Evolutionary conservation across 2,888 invertebrate genomes (phyloP).

Genomic region (Cinara cedri): DNA sequence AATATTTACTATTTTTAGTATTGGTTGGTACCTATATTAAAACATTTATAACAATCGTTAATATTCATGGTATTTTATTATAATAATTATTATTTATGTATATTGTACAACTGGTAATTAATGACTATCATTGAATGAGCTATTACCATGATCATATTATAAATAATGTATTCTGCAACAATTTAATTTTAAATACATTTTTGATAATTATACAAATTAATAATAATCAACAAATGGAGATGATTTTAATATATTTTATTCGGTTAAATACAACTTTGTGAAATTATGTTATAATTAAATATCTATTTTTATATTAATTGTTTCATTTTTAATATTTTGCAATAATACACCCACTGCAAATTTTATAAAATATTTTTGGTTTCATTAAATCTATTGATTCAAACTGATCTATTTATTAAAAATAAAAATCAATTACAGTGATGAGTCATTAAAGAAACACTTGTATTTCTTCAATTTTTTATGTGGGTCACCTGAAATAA

Average conservation of each 20-base stretch:
- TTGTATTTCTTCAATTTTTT: background rate
- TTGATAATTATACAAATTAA: too few relatives aligned
- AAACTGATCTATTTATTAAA: background rate
- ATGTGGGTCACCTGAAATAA: background rate
- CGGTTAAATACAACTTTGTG: too few relatives aligned
- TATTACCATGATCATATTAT: too few relatives aligned
- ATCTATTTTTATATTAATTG: background rate
- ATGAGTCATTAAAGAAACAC: background rate
- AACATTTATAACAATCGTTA: background rate
- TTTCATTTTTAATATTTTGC: too few relatives aligned
- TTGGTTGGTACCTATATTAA: background rate
- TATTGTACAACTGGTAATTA: background rate
- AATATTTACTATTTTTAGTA: background rate
- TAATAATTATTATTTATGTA: background rate
- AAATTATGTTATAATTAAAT: background rate
- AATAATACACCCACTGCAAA: background rate
- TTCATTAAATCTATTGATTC: background rate
- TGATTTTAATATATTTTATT: too few relatives aligned
- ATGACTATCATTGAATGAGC: too few relatives aligned
- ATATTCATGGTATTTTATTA: too few relatives aligned
- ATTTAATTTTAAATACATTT: too few relatives aligned
- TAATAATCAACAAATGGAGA: too few relatives aligned
- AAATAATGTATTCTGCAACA: too few relatives aligned
- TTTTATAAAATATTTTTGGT: background rate
- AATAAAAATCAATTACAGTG: background rate